A percentile compares a stretch with the other conserved stretches of the same genome.
Evolutionary conservation across 2,797 vertebrate genomes (phyloP).

Genomic region (Melanotaenia parkinsoni): DNA sequence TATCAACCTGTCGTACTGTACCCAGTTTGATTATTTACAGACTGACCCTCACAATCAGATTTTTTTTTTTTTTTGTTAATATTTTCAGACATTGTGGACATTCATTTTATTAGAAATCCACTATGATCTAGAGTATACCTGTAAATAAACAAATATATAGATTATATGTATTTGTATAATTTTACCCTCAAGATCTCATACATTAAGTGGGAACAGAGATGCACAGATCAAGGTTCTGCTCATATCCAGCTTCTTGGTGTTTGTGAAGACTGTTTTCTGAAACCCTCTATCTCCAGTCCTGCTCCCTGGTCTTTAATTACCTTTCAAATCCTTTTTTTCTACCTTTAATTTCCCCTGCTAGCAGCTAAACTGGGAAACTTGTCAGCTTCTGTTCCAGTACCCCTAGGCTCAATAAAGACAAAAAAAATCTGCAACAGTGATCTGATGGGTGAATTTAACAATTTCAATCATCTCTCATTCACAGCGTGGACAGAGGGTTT

Average conservation of each 20-base stretch:
- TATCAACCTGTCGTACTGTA: slow-evolving; percentile 66
- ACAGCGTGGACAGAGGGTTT: neutral
- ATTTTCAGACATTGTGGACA: slow-evolving; percentile 72
- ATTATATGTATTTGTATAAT: slow-evolving; percentile 88
- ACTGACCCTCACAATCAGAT: slow-evolving; percentile 56
- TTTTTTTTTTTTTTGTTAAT: slow-evolving; percentile 37
- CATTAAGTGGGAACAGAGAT: slow-evolving; percentile 67
- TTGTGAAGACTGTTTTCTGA: slow-evolving; percentile 67
- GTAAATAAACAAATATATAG: slow-evolving; percentile 89
- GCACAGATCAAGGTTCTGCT: slow-evolving; percentile 61
- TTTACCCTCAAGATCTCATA: slow-evolving; percentile 79
- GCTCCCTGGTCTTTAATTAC: slow-evolving; percentile 68
- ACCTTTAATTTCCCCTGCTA: slow-evolving; percentile 66
- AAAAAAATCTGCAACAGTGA: slow-evolving; percentile 44
- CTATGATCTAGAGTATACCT: slow-evolving; percentile 83
- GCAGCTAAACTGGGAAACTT: slow-evolving; percentile 60
- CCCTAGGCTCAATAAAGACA: slow-evolving; percentile 57
- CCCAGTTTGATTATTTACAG: slow-evolving; percentile 68
- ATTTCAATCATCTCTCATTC: slow-evolving; percentile 32
- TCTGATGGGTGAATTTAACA: slow-evolving; percentile 36
- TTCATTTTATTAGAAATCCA: slow-evolving; percentile 81
- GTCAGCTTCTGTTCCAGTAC: slow-evolving; percentile 57
- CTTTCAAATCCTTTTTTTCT: slow-evolving; percentile 55
- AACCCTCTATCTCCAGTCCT: slow-evolving; percentile 57
- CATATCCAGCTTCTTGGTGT: slow-evolving; percentile 57